Conservation (phyloP, 1,140 invertebrate species). For the Eufriesea mexicana region DNA sequence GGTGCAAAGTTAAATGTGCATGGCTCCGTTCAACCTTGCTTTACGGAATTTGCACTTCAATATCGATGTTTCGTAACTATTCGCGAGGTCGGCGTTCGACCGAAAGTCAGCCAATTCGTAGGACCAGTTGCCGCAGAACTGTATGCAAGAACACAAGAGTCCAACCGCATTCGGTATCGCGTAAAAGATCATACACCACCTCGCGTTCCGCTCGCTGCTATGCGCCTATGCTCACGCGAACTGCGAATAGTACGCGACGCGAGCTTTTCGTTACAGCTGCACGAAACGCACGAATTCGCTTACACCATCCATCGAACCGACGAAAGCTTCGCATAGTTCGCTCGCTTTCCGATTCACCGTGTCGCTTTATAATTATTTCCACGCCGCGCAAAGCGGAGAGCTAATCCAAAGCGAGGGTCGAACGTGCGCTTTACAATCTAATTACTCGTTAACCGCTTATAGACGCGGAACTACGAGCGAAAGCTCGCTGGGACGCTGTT, state of each 20-base stretch:
- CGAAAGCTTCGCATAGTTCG: too few species aligned
- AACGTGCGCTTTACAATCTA: constrained; percentile 30
- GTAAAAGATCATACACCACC: neutral
- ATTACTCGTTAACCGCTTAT: constrained; percentile 25
- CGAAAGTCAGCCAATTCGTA: constrained; percentile 19
- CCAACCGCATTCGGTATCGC: neutral
- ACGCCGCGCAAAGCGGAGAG: neutral
- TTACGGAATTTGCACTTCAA: constrained; percentile 51
- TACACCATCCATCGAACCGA: neutral
- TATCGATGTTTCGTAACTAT: constrained; percentile 22
- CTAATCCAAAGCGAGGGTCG: neutral
- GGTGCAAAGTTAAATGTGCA: constrained; percentile 52
- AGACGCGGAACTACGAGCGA: neutral
- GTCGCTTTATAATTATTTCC: constrained; percentile 16
- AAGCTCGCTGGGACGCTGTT: neutral
- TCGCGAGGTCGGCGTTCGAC: neutral
- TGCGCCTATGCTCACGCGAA: fast-evolving
- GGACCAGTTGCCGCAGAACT: neutral
- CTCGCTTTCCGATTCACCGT: neutral
- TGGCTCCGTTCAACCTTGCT: constrained; percentile 25
- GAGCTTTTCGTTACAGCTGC: neutral
- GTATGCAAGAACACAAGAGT: too few species aligned
- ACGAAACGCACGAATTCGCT: too few species aligned
- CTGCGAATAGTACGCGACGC: neutral
- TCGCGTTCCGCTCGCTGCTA: neutral